These are phyloP conservation scores for Trachymyrmex septentrionalis DNA, from an alignment of 1,140 invertebrate species.

Conservation along the genomic window DNA sequence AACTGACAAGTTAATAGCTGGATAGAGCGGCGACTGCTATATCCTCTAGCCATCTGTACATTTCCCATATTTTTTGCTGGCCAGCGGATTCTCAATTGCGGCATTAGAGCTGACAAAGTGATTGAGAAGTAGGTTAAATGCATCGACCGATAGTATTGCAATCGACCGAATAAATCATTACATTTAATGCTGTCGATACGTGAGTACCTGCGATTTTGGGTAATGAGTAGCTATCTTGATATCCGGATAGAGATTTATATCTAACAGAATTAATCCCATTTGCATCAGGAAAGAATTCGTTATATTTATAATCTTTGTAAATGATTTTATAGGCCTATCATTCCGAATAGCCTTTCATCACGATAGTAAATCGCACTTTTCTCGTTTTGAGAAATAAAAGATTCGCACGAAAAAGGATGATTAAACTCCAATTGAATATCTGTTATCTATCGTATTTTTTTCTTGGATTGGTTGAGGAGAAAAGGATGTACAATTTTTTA, in stretches of 20 bases:
- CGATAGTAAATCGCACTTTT: background rate
- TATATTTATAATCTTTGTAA: conserved; percentile 3
- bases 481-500: background rate
- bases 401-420: background rate
- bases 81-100: conserved; percentile 15
- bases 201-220: background rate
- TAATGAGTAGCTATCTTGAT: conserved; percentile 12
- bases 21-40: conserved; percentile 47
- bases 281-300: background rate
- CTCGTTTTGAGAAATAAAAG: background rate
- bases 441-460: background rate
- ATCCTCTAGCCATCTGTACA: conserved; percentile 42
- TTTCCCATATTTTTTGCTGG: conserved; percentile 51
- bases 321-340: background rate
- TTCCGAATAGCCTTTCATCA: background rate
- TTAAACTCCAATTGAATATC: background rate
- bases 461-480: background rate
- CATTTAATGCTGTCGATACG: conserved; percentile 39
- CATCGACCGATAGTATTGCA: conserved; percentile 33
- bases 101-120: conserved; percentile 27
- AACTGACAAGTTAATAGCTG: conserved; percentile 57
- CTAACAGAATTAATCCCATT: background rate
- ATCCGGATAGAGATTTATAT: background rate
- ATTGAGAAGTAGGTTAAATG: conserved; percentile 52
- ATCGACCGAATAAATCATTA: conserved; percentile 32